Conservation (phyloP, 2,797 vertebrate genomes). For the Sylvia borin region DNA sequence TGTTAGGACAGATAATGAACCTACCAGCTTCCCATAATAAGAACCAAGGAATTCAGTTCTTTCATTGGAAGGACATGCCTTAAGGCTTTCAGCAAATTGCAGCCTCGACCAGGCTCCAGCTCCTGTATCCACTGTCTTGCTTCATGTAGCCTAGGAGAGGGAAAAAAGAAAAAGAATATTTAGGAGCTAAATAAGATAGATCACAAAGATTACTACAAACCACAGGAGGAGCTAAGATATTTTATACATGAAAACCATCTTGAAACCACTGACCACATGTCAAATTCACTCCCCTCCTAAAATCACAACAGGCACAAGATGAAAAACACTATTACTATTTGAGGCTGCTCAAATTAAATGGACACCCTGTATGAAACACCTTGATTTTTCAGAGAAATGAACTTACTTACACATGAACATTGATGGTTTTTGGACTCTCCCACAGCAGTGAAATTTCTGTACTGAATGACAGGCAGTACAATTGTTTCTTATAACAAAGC, state of each 20-base stretch:
- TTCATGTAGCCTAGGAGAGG: conserved; percentile 72
- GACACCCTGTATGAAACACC: not conserved
- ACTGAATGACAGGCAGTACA: conserved; percentile 78
- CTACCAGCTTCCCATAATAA: conserved; percentile 79
- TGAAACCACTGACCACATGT: not conserved
- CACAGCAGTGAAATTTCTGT: conserved; percentile 71
- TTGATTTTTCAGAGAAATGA: not conserved
- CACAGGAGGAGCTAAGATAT: not conserved
- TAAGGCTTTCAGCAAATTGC: conserved; percentile 78
- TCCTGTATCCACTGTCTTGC: conserved; percentile 73
- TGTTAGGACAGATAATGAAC: not conserved
- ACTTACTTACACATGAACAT: conserved; percentile 70
- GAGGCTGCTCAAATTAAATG: not conserved
- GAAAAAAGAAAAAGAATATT: not conserved
- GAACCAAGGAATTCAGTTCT: conserved; percentile 77
- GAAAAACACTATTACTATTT: not conserved
- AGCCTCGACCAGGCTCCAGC: conserved; percentile 69
- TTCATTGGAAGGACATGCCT: conserved; percentile 57
- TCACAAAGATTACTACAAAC: not conserved
- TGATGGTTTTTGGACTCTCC: conserved; percentile 65
- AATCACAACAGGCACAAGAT: not conserved
- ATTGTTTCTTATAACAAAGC: conserved; percentile 76
- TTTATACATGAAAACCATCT: not conserved
- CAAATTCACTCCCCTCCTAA: not conserved
- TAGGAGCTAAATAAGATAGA: not conserved